phyloP scores from a whole-genome alignment of 1,140 invertebrate genomes.

The Habropoda laboriosa region DNA sequence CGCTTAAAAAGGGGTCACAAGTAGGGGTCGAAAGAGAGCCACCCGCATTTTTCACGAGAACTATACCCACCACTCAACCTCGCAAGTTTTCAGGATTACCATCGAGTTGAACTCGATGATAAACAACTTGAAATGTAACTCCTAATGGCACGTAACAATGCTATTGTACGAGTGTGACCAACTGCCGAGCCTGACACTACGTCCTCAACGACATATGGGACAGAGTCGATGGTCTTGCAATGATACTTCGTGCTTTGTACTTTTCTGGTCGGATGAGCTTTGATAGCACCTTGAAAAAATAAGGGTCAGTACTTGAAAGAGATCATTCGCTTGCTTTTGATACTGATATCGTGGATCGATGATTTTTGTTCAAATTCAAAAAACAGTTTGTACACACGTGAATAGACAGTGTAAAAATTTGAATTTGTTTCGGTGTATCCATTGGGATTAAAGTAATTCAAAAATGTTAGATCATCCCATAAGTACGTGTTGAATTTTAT shows the following conservation, averaged over 20 bases:
- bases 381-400: too few relatives aligned
- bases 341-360: neutral
- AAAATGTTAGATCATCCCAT: too few relatives aligned
- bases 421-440: too few relatives aligned
- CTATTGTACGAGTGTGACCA: constrained; percentile 65
- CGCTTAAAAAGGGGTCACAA: neutral
- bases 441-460: too few relatives aligned
- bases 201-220: constrained; percentile 73
- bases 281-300: constrained; percentile 64
- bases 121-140: constrained; percentile 63
- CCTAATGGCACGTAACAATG: constrained; percentile 64
- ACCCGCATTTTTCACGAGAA: constrained; percentile 55
- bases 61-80: constrained; percentile 26
- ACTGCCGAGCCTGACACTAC: constrained; percentile 69
- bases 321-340: constrained; percentile 4
- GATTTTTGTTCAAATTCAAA: too few relatives aligned
- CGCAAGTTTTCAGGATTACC: constrained; percentile 29
- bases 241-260: constrained; percentile 29
- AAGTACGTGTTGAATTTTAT: too few relatives aligned
- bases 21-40: neutral
- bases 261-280: constrained; percentile 11
- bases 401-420: too few relatives aligned
- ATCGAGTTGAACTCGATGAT: constrained; percentile 34
- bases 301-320: neutral
- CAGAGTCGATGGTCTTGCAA: constrained; percentile 62